Evolutionary conservation across 2,113 vertebrate species (phyloP), one percentile per base, ranked within the genome.

Genomic region (Salvelinus namaycush): DNA sequence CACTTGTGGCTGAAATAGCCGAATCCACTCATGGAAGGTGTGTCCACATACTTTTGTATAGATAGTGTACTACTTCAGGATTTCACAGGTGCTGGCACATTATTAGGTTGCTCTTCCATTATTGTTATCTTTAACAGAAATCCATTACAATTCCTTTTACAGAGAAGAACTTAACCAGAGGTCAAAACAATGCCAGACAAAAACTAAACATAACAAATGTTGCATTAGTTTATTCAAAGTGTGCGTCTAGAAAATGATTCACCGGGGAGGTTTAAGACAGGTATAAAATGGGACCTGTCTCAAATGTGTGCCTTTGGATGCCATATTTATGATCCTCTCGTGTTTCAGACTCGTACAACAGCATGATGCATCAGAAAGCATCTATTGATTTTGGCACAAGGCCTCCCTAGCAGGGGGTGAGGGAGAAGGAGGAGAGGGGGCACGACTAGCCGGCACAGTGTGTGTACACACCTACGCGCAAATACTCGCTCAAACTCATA

Each of bases 371-470:
- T 87, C 91, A 87, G 89, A 90, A 88, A 87, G 81, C 81, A 72
- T 86, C 26, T 92, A 93, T 92, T 87, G 93, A 92, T 92, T 92
- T 72, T 91, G 83, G 91, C 90, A 90, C 84, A 81, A 77, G 76
- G 87, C 86, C 85, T 82, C 68, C 81, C 1, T 54, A 86, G 88
- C 89, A 75, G 87, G 86, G 80, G 78, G 77, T 80, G 78, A 44
- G 70, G 48, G 48, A 24, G 49, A 12, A 5, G 44, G 69, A 3
- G 8, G 20, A n/a, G 9, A 13, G 70, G 48, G 70, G 9, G 13
- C 13, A 14, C 12, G 39, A 6, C 24, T 67, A 44, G 72, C 76
- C 62, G 39, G 54, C 72, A 73, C 74, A 74, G 60, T 69, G n/a
- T 75, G 77, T 68, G 51, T 22, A 78, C 70, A 73, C 24, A n/a